Conservation (phyloP, 2,888 invertebrate genomes). For the Yponomeuta evonymella region DNA sequence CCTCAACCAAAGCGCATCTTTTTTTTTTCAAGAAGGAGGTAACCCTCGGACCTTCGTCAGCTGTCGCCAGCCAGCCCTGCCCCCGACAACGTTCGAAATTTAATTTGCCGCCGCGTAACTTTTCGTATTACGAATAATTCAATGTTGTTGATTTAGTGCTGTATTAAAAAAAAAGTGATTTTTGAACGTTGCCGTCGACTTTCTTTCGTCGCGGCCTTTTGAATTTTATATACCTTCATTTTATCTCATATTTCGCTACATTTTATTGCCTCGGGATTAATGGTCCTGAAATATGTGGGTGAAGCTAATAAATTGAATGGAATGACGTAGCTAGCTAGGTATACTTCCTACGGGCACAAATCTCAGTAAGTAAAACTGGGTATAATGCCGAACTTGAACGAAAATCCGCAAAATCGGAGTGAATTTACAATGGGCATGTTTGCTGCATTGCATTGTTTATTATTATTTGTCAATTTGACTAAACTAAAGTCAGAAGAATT, state of each 20-base stretch:
- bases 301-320: no score
- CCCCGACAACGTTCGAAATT: constrained; percentile 46
- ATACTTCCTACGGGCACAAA: no score
- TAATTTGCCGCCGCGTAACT: constrained; percentile 48
- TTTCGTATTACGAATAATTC: not conserved
- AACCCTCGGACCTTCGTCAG: constrained; percentile 49
- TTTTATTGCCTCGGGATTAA: not conserved
- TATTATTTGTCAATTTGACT: no score
- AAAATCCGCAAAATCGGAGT: no score
- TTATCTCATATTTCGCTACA: not conserved
- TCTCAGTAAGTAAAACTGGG: no score
- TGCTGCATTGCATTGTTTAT: no score
- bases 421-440: no score
- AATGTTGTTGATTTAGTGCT: not conserved
- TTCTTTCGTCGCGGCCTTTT: not conserved
- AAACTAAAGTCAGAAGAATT: no score
- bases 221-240: not conserved
- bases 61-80: constrained; percentile 44
- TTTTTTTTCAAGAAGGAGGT: constrained; percentile 8
- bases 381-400: no score
- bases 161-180: not conserved
- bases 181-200: not conserved
- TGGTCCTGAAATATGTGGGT: no score
- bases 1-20: not conserved
- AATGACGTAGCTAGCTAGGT: no score